A percentile compares a stretch with the other conserved stretches of the same genome.
Evolutionary conservation across 2,113 vertebrate species (phyloP).

Genomic region (Seriola dumerili): DNA sequence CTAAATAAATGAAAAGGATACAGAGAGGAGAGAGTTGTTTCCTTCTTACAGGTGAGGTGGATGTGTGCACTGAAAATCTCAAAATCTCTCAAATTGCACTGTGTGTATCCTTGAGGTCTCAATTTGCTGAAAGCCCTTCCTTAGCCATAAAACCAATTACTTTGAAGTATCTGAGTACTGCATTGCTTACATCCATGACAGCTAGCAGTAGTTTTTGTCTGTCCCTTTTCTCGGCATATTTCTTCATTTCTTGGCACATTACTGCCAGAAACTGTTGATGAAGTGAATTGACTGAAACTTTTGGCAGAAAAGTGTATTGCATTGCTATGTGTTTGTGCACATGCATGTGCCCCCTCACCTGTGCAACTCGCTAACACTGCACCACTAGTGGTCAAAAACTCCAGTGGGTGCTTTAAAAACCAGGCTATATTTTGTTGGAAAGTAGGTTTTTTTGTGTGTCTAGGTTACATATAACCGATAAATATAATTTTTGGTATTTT

Average conservation of each 20-base stretch:
- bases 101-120: background rate
- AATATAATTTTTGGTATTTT: background rate
- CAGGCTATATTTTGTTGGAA: background rate
- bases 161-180: too few species aligned
- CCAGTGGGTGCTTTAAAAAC: background rate
- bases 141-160: background rate
- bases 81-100: background rate
- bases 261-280: too few species aligned
- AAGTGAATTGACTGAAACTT: too few species aligned
- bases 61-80: background rate
- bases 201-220: too few species aligned
- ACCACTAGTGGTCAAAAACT: background rate
- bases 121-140: background rate
- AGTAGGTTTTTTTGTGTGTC: background rate
- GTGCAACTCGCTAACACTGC: too few species aligned
- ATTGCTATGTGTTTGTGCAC: background rate
- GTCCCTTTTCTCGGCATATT: background rate
- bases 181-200: too few species aligned
- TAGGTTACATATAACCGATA: background rate
- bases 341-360: background rate
- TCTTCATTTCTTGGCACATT: background rate
- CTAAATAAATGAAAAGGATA: slow-evolving; percentile 35
- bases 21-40: slow-evolving; percentile 21
- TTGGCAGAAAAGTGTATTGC: background rate
- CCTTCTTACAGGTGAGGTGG: background rate